Percentiles rank a stretch among this genome's conserved stretches.
Conservation (phyloP, 1,140 invertebrate genomes). For the Diorhabda carinulata region DNA sequence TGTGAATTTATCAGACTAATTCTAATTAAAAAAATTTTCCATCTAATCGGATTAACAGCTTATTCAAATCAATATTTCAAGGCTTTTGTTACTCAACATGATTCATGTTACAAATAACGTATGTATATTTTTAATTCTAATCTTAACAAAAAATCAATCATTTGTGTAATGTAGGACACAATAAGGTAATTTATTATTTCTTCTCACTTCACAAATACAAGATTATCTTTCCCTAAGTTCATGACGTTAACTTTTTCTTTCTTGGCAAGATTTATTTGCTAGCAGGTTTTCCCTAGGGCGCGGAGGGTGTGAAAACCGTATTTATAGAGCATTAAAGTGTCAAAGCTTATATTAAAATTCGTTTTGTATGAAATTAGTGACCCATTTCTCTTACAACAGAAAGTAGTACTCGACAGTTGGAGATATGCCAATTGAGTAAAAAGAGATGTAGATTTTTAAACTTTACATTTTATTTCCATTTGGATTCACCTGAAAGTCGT, state of each 20-base stretch:
- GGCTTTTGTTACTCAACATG: no score
- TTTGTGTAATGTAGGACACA: not conserved
- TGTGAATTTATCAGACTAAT: no score
- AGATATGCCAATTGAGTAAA: not conserved
- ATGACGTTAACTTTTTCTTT: slow-evolving; percentile 1
- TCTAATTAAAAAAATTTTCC: no score
- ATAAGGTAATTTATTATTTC: not conserved
- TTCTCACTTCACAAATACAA: slow-evolving; percentile 1
- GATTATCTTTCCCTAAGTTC: slow-evolving; percentile 2
- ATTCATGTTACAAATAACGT: no score
- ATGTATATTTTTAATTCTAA: no score
- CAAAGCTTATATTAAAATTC: slow-evolving; percentile 3
- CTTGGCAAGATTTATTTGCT: slow-evolving; percentile 2
- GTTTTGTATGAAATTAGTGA: not conserved
- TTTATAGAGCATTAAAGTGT: slow-evolving; percentile 2
- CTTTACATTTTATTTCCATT: not conserved
- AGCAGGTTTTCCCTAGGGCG: not conserved
- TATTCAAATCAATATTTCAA: no score
- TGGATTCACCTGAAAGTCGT: no score
- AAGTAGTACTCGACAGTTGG: not conserved
- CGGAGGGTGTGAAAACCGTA: not conserved
- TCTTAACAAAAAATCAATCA: not conserved
- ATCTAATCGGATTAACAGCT: no score
- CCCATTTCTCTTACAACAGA: not conserved
- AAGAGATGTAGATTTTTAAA: not conserved